Evolutionary conservation across 2,113 vertebrate genomes (phyloP).

Genomic region (Halichoeres trimaculatus): DNA sequence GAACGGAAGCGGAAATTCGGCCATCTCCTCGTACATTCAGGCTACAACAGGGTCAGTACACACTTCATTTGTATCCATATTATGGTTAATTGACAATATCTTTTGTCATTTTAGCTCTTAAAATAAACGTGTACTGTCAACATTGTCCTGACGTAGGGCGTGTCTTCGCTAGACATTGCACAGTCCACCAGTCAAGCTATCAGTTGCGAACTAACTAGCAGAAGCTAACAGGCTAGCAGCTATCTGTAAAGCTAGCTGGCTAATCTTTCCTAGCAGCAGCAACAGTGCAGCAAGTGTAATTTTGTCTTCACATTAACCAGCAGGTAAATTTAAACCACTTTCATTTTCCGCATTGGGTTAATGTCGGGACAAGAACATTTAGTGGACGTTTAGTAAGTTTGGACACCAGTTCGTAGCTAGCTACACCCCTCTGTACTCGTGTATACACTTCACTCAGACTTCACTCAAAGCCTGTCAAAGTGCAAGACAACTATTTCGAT

Average conservation of each 20-base stretch:
- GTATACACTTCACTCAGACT: slow-evolving; percentile 49
- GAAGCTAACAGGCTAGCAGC: slow-evolving; percentile 56
- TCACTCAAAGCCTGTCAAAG: slow-evolving; percentile 43
- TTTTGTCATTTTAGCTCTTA: slow-evolving; percentile 18
- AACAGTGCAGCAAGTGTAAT: slow-evolving; percentile 64
- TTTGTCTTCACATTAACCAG: slow-evolving; percentile 38
- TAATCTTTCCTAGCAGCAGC: slow-evolving; percentile 46
- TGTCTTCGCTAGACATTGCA: slow-evolving; percentile 30
- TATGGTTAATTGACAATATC: slow-evolving; percentile 9
- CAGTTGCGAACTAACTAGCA: slow-evolving; percentile 61
- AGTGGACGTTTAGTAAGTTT: neutral
- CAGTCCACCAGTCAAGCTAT: slow-evolving; percentile 35
- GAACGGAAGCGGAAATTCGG: slow-evolving; percentile 86
- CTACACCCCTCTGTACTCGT: neutral
- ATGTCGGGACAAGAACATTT: neutral
- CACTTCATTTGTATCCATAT: slow-evolving; percentile 65
- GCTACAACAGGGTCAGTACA: slow-evolving; percentile 83
- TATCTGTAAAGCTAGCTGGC: slow-evolving; percentile 54
- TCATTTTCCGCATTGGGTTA: neutral
- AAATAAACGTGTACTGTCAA: slow-evolving; percentile 16
- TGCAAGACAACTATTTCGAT: slow-evolving; percentile 53
- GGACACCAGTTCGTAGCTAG: neutral
- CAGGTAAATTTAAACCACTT: slow-evolving; percentile 21
- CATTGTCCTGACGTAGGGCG: slow-evolving; percentile 15
- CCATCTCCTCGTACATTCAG: slow-evolving; percentile 84